Conservation (phyloP, 2,888 invertebrate genomes). For the Epistrophe eligans region DNA sequence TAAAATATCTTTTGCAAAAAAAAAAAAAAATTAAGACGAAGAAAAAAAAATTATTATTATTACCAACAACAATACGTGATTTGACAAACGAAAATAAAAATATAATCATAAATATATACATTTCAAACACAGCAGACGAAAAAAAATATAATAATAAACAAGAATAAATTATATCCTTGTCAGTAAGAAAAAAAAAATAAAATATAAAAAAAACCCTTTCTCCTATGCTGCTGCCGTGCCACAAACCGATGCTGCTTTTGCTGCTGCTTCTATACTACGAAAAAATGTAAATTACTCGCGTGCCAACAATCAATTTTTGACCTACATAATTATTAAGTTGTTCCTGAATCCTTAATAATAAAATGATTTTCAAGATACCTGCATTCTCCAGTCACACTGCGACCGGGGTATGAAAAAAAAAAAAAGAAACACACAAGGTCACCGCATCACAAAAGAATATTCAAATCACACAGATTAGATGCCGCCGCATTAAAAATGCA, state of each 20-base stretch:
- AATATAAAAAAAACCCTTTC: slow-evolving; percentile 43
- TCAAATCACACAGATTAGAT: slow-evolving; percentile 48
- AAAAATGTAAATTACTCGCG: slow-evolving; percentile 78
- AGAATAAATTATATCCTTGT: slow-evolving; percentile 74
- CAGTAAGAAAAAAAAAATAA: slow-evolving; percentile 16
- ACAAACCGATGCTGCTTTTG: slow-evolving; percentile 33
- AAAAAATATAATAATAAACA: slow-evolving; percentile 53
- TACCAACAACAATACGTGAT: slow-evolving; percentile 73
- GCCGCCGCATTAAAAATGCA: slow-evolving; percentile 58
- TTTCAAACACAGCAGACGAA: slow-evolving; percentile 25
- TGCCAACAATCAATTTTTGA: slow-evolving; percentile 83
- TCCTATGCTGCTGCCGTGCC: slow-evolving; percentile 38
- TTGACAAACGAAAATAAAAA: slow-evolving; percentile 61
- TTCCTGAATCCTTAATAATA: slow-evolving; percentile 75
- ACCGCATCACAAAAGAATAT: slow-evolving; percentile 38
- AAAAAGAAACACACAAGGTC: slow-evolving; percentile 25
- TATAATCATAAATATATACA: slow-evolving; percentile 23
- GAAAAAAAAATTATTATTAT: slow-evolving; percentile 43
- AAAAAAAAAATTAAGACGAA: slow-evolving; percentile 34
- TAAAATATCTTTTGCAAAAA: slow-evolving; percentile 27
- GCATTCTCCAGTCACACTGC: slow-evolving; percentile 22
- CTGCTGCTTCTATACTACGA: slow-evolving; percentile 6
- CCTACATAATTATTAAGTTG: slow-evolving; percentile 81
- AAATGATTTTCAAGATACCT: slow-evolving; percentile 27
- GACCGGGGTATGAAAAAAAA: slow-evolving; percentile 23